Base-by-base conservation (phyloP, 2,888 invertebrate species). In the Melanostoma scalare region DNA sequence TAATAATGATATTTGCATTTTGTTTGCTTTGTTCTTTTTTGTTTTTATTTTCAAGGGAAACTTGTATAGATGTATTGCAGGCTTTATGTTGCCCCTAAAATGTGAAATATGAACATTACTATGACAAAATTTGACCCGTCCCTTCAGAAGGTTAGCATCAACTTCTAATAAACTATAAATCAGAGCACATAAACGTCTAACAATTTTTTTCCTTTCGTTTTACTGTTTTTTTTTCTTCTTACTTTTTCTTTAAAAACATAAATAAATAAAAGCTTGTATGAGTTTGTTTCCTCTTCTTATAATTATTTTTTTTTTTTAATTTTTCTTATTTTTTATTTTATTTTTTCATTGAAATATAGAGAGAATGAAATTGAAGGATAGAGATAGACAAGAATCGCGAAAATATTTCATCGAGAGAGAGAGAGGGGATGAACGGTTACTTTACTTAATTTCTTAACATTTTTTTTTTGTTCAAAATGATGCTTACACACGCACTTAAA, bases 221-320 rank as follows among this genome's bases (percentile, higher is more conserved):
- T 65, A 63, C 63, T 30, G 9, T 30, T 53, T 60, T 40, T 33
- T 56, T 50, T 58, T 74, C 20, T 6, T 10, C 50, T 48, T 55
- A 44, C 48, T 68, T 56, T 48, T 55, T 52, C 48, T 68, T 6
- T 76, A 76, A 69, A 69, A 82, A 74, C 75, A 75, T 77, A 82
- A 82, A 82, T 82, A 82, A 82, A 82, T 77, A 82, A 82, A 82
- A 82, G 77, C 77, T 77, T 77, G 77, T 42, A 77, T 73, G 77
- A 77, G 76, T 81, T 65, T 30, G 36, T 65, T 72, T 72, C 36
- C 40, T 40, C 65, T 46, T 53, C 40, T 46, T 78, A 35, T 78
- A 58, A 44, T 71, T 71, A 35, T 65, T 68, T 60, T 52, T 56
- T 30, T 50, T 63, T 36, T 53, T 74, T 56, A 50, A 58, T 52